phyloP scores from a whole-genome alignment of 2,113 vertebrate species.

The Rynchops niger region DNA sequence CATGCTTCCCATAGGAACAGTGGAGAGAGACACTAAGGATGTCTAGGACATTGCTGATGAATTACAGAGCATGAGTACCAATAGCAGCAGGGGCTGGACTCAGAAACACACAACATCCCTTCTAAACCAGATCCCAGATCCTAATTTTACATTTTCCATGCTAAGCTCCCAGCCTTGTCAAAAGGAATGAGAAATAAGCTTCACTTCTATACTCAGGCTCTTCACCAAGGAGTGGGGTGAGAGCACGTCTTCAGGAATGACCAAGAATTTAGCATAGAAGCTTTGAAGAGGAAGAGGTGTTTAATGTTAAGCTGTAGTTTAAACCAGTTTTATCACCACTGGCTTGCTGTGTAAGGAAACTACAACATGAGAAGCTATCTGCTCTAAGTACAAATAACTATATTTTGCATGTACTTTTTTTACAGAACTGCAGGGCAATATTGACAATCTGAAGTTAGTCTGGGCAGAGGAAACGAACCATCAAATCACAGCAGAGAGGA shows the following conservation, averaged over 20 bases:
- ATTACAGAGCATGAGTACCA: not conserved
- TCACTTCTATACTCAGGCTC: not conserved
- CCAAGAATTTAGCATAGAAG: not conserved
- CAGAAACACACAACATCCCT: not conserved
- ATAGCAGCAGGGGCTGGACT: not conserved
- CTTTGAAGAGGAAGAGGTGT: not conserved
- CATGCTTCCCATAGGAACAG: not conserved
- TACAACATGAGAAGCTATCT: not conserved
- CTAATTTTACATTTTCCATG: not conserved
- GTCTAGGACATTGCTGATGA: not conserved
- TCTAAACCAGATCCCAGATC: not conserved
- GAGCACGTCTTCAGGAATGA: not conserved
- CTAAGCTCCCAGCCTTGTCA: not conserved
- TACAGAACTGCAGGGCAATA: not conserved
- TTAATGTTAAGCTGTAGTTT: not conserved
- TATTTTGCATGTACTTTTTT: constrained; percentile 19
- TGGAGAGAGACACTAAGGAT: not conserved
- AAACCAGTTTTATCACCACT: not conserved
- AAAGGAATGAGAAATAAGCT: not conserved
- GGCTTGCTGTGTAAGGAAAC: constrained; percentile 19
- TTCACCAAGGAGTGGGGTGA: not conserved
- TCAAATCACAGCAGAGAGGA: constrained; percentile 45
- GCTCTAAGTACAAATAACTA: not conserved
- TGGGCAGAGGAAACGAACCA: constrained; percentile 57
- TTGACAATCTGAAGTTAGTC: constrained; percentile 30